A percentile compares a stretch with the other conserved stretches of the same genome.
These are phyloP conservation scores for Pasiphila rectangulata DNA, from an alignment of 2,888 invertebrate genomes.

Conservation along the genomic window DNA sequence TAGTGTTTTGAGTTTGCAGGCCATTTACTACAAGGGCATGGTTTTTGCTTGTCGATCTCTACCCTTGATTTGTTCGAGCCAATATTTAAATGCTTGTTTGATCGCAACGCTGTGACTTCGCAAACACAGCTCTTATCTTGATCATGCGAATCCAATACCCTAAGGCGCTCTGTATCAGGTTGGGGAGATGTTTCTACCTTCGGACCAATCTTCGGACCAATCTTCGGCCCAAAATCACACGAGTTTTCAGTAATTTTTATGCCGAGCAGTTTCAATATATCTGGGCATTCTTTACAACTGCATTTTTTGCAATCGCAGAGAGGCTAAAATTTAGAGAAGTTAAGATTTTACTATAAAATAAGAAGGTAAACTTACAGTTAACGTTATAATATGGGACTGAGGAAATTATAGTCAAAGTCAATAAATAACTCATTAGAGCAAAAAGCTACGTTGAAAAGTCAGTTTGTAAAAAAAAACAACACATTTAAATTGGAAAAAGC, in stretches of 20 bases:
- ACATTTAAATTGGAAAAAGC: too few species aligned
- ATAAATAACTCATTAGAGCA: too few species aligned
- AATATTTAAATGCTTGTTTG: conserved; percentile 43
- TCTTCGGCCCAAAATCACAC: conserved; percentile 35
- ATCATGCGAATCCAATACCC: conserved; percentile 39
- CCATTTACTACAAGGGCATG: too few species aligned
- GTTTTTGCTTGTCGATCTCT: too few species aligned
- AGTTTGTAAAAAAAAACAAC: too few species aligned
- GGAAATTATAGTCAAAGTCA: too few species aligned
- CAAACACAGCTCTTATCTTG: conserved; percentile 44
- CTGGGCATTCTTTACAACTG: conserved; percentile 44
- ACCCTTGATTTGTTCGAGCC: too few species aligned
- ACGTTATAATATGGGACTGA: too few species aligned
- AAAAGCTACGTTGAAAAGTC: too few species aligned
- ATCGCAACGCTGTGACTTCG: conserved; percentile 43
- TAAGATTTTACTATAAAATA: background rate
- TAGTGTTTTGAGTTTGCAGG: too few species aligned
- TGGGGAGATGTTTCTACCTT: background rate
- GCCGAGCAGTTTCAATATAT: conserved; percentile 41
- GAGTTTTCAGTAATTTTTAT: conserved; percentile 40
- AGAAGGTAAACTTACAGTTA: too few species aligned
- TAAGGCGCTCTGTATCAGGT: conserved; percentile 14
- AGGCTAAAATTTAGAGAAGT: conserved; percentile 41
- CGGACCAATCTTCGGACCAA: background rate
- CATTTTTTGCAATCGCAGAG: conserved; percentile 48